A percentile compares a stretch with the other conserved stretches of the same genome.
Evolutionary conservation across 2,888 invertebrate genomes (phyloP).

Genomic region (Pedicia rivosa): DNA sequence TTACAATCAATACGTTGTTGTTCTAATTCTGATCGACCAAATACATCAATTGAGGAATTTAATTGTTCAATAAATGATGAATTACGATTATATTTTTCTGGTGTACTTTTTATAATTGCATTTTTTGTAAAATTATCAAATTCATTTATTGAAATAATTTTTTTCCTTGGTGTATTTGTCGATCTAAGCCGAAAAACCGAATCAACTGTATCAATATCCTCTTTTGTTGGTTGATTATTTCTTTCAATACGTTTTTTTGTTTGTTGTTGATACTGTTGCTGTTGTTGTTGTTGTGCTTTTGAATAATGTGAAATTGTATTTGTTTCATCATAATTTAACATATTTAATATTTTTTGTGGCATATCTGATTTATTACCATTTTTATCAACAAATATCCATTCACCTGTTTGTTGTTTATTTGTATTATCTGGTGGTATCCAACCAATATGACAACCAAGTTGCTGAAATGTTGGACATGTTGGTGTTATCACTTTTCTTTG

Average conservation of each 20-base stretch:
- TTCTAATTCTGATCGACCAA: no score
- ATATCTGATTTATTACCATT: neutral
- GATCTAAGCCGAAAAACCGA: conserved; percentile 11
- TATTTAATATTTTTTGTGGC: conserved; percentile 7
- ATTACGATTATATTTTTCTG: conserved; percentile 17
- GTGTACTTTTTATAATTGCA: conserved; percentile 24
- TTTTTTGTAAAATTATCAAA: conserved; percentile 24
- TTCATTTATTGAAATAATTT: conserved; percentile 8
- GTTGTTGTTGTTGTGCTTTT: no score
- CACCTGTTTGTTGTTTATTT: neutral
- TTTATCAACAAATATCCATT: conserved; percentile 2
- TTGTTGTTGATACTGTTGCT: neutral
- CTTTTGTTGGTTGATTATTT: conserved; percentile 16
- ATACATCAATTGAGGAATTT: no score
- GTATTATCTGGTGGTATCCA: conserved; percentile 9
- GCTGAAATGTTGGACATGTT: conserved; percentile 2
- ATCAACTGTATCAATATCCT: conserved; percentile 26
- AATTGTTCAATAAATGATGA: no score
- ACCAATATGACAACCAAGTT: conserved; percentile 7
- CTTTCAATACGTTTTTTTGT: neutral
- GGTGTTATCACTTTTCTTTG: neutral
- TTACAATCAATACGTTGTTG: no score
- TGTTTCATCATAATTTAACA: conserved; percentile 9
- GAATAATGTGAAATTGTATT: neutral
- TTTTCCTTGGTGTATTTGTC: conserved; percentile 5